Base-by-base conservation (phyloP, 2,797 vertebrate genomes). In the Syncerus caffer region DNA sequence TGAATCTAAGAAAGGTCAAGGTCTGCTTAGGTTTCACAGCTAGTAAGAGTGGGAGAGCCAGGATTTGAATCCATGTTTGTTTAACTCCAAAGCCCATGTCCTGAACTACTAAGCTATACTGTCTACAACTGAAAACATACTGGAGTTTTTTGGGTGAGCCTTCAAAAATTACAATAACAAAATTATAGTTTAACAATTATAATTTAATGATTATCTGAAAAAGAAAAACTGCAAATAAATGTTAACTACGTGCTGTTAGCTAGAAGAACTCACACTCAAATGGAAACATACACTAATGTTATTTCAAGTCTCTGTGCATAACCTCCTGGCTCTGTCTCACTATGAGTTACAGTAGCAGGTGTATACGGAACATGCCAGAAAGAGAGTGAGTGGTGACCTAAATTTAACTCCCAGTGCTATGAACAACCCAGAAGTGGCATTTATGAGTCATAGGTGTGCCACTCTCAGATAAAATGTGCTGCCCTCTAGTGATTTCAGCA, bases 401-500 rank as follows among this genome's bases (percentile, higher is more conserved):
- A 96, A 98, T 97, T 94, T 96, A 97, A 98, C 57, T 96, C 57
- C 29, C 25, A 19, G 71, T 42, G 78, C 80, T 74, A 76, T 19
- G 42, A 90, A 71, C 76, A 85, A 53, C 55, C 51, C 27, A 58
- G 88, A 83, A 89, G n/a, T 11, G 86, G 90, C 62, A 96, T 53
- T 62, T 67, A 19, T 62, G 89, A 95, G 85, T 90, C 90, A 79
- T 0, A n/a, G 57, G 51, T 8, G 17, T 51, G 60, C 8, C n/a
- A n/a, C 13, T 53, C 3, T 11, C 58, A 85, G 89, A 97, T 55
- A 71, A 92, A 60, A 90, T 25, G 89, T 97, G 97, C 98, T 98
- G 99, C 99, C 99, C 98, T 97, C 99, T 99, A 34, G 98, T 97
- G 99, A 97, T 95, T 92, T 90, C 85, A 42, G n/a, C 86, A 82